Evolutionary conservation across 2,888 invertebrate species (phyloP).

Genomic region (Tiliacea citrago): DNA sequence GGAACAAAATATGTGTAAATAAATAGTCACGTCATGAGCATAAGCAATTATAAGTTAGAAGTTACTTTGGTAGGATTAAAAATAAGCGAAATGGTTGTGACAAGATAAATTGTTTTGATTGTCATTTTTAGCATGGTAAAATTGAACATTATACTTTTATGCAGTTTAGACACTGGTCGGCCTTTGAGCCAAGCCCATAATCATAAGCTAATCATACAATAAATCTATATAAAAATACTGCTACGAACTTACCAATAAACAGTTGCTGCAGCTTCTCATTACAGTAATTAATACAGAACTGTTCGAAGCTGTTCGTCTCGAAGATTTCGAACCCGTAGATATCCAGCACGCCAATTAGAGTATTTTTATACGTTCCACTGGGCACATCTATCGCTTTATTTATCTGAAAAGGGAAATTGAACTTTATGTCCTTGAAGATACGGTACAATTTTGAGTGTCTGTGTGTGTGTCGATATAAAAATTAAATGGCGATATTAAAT

Average conservation of each 20-base stretch:
- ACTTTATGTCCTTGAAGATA: not conserved
- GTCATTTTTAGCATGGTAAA: no score
- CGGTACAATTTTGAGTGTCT: not conserved
- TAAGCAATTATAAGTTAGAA: no score
- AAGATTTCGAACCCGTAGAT: constrained; percentile 99
- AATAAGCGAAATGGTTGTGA: not conserved
- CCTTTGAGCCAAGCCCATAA: not conserved
- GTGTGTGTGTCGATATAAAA: no score
- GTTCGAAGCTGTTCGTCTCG: constrained; percentile 99
- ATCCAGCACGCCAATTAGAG: constrained; percentile 98
- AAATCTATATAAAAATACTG: no score
- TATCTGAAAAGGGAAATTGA: constrained; percentile 89
- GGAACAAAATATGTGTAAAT: not conserved
- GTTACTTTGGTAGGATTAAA: not conserved
- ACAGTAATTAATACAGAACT: constrained; percentile 99
- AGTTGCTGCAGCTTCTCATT: constrained; percentile 99
- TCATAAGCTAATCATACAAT: not conserved
- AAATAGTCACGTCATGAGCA: no score
- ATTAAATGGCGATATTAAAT: not conserved
- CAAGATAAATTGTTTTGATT: not conserved
- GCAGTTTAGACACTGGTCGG: no score
- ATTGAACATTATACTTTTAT: not conserved
- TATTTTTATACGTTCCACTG: constrained; percentile 92
- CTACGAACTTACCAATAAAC: constrained; percentile 95
- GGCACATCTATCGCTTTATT: constrained; percentile 97